A percentile compares a stretch with the other conserved stretches of the same genome.
phyloP scores from a whole-genome alignment of 2,113 vertebrate species.

The Alouatta palliata region DNA sequence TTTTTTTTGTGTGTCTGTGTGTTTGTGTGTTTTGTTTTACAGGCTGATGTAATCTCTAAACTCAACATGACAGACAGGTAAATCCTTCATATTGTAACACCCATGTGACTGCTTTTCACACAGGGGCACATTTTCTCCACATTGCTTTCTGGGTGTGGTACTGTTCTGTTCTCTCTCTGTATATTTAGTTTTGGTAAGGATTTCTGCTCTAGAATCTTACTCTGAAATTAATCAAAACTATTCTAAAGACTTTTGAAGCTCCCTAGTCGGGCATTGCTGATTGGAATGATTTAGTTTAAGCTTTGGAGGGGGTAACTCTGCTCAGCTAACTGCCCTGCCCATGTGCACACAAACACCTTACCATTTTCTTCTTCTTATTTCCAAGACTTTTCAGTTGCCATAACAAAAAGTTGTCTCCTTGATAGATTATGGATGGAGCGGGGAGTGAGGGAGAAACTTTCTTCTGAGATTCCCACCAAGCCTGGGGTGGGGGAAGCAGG shows the following conservation, averaged over 20 bases:
- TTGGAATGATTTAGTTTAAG: neutral
- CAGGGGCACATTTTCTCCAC: neutral
- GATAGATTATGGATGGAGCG: neutral
- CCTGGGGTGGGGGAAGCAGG: rapidly evolving
- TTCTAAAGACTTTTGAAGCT: neutral
- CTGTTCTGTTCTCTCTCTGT: neutral
- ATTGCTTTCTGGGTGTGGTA: neutral
- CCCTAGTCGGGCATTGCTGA: neutral
- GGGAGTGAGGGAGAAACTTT: neutral
- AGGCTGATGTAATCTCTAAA: constrained; percentile 99
- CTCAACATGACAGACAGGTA: constrained; percentile 99
- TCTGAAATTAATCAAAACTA: constrained; percentile 46
- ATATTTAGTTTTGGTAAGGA: neutral
- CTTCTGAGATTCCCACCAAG: neutral
- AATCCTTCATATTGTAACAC: constrained; percentile 71
- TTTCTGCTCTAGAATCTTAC: constrained; percentile 8
- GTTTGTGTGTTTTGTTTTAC: constrained; percentile 80
- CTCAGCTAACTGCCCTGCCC: neutral
- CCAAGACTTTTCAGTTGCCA: neutral
- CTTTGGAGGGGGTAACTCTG: neutral
- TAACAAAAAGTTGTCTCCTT: neutral
- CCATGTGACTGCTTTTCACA: neutral
- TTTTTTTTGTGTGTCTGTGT: constrained; percentile 66
- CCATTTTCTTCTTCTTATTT: neutral
- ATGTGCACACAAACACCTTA: neutral